A percentile compares a stretch with the other conserved stretches of the same genome.
Evolutionary conservation across 2,797 vertebrate species (phyloP).

Genomic region (Spea hammondii): DNA sequence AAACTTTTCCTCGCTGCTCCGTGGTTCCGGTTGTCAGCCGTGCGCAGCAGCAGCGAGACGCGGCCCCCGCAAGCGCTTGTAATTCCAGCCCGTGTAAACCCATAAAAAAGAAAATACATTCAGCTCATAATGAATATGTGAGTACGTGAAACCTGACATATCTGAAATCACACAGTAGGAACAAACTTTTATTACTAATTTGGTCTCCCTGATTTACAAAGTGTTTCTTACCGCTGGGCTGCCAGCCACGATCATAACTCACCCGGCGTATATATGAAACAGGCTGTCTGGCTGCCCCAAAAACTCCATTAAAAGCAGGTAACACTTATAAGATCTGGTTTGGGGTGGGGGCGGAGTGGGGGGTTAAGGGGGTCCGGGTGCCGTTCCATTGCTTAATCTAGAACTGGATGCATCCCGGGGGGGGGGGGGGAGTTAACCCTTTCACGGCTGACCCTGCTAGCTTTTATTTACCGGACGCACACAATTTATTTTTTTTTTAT

Average conservation of each 20-base stretch:
- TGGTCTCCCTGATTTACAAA: conserved; percentile 67
- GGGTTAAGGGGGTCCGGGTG: neutral
- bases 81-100: conserved; percentile 66
- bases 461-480: neutral
- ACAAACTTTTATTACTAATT: conserved; percentile 63
- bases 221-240: conserved; percentile 61
- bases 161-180: conserved; percentile 65
- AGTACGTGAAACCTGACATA: conserved; percentile 63
- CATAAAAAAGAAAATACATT: conserved; percentile 64
- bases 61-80: conserved; percentile 56
- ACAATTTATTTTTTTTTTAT: no score
- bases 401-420: conserved; percentile 23
- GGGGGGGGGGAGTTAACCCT: neutral
- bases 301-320: conserved; percentile 51
- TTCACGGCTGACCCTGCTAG: neutral
- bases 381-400: conserved; percentile 43
- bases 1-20: conserved; percentile 12
- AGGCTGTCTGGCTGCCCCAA: conserved; percentile 54
- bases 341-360: no score
- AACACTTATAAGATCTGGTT: conserved; percentile 44
- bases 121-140: conserved; percentile 59
- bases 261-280: conserved; percentile 45
- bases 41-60: conserved; percentile 56
- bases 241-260: conserved; percentile 60
- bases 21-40: conserved; percentile 56